Evolutionary conservation across 2,888 invertebrate genomes (phyloP).

Genomic region (Chrysomela aeneicollis): DNA sequence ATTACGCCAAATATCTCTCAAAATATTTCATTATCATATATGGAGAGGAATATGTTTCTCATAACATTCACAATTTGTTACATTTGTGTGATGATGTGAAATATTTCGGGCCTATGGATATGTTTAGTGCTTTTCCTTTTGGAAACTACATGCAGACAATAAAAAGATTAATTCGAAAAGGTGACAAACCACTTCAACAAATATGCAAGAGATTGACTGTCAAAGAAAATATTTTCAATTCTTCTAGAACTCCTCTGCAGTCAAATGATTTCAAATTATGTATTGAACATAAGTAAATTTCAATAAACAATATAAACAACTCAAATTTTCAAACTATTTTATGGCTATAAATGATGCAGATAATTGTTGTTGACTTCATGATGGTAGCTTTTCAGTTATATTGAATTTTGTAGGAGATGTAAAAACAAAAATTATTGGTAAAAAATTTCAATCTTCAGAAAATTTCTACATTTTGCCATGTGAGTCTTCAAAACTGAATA

Average conservation of each 20-base stretch:
- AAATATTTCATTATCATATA: constrained; percentile 25
- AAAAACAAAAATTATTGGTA: constrained; percentile 7
- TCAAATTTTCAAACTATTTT: constrained; percentile 1
- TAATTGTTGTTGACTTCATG: constrained; percentile 1
- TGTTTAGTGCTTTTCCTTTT: constrained; percentile 9
- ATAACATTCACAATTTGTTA: constrained; percentile 19
- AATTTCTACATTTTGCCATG: not conserved
- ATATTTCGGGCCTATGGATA: constrained; percentile 14
- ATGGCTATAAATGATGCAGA: constrained; percentile 9
- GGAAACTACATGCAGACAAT: constrained; percentile 9
- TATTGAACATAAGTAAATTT: not conserved
- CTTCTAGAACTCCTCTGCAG: not conserved
- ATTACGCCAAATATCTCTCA: constrained; percentile 22
- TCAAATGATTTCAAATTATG: constrained; percentile 6
- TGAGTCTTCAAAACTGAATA: constrained; percentile 1
- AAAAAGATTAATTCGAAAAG: constrained; percentile 1
- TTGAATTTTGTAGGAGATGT: constrained; percentile 2
- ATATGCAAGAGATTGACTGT: constrained; percentile 6
- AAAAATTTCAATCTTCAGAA: constrained; percentile 1
- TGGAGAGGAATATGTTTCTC: constrained; percentile 19
- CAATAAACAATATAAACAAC: not conserved
- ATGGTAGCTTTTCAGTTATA: constrained; percentile 2
- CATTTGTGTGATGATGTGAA: constrained; percentile 13
- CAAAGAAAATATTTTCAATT: not conserved
- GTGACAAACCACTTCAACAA: constrained; percentile 9